phyloP scores from a whole-genome alignment of 2,888 invertebrate genomes.

The Nudaria mundana region DNA sequence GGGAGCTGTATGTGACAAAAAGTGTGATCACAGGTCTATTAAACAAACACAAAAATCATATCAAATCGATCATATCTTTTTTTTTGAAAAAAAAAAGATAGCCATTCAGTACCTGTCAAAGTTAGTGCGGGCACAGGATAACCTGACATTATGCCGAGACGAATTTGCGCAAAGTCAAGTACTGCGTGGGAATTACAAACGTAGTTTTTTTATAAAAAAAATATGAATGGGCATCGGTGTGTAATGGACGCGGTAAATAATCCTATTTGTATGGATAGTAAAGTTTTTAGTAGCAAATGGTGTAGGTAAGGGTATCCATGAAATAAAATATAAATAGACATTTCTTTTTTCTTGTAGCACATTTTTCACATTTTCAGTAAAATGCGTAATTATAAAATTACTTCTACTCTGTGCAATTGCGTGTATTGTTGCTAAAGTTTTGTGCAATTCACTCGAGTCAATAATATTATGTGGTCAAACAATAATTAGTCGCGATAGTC shows the following conservation, averaged over 20 bases:
- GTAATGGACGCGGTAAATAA: slow-evolving; percentile 73
- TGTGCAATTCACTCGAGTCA: too few relatives aligned
- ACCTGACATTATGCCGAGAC: slow-evolving; percentile 47
- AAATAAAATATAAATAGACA: too few relatives aligned
- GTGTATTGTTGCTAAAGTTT: too few relatives aligned
- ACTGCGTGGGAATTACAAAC: slow-evolving; percentile 57
- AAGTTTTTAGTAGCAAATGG: slow-evolving; percentile 42
- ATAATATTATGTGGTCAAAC: too few relatives aligned
- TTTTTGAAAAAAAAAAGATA: slow-evolving; percentile 48
- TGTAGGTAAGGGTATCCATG: slow-evolving; percentile 42
- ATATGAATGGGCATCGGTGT: slow-evolving; percentile 65
- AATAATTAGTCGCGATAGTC: too few relatives aligned
- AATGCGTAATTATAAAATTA: too few relatives aligned
- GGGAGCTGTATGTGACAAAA: slow-evolving; percentile 49
- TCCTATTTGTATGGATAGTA: slow-evolving; percentile 65
- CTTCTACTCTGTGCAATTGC: too few relatives aligned
- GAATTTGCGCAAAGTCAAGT: slow-evolving; percentile 54
- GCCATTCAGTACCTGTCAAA: slow-evolving; percentile 39
- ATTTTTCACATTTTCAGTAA: too few relatives aligned
- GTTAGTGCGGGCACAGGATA: slow-evolving; percentile 27
- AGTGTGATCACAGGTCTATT: slow-evolving; percentile 42
- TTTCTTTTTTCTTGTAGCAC: too few relatives aligned
- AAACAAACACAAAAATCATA: slow-evolving; percentile 68
- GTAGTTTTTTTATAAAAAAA: slow-evolving; percentile 41
- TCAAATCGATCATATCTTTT: slow-evolving; percentile 67